Evolutionary conservation across 2,113 vertebrate species (phyloP), one percentile per base, ranked within the genome.

Genomic region (Stercorarius parasiticus): DNA sequence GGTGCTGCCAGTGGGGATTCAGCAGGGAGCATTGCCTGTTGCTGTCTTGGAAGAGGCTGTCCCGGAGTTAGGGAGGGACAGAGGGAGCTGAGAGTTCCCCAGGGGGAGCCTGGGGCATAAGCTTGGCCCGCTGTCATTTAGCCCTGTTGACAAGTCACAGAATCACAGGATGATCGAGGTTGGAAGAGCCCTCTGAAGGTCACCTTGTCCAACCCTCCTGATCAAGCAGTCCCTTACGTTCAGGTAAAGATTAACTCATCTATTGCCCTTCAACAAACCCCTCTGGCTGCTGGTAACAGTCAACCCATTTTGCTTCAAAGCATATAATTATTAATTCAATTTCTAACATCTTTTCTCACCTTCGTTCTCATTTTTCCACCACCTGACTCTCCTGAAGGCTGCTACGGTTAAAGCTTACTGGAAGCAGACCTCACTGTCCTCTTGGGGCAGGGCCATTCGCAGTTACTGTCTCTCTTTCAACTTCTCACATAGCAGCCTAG

Each of bases 191-290:
- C 11, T 77, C 34, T 72, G 30, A 43, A 84, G 23, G 34, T 77
- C 82, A 70, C 45, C 29, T 55, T 19, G 45, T 69, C 64, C 43
- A 45, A 12, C 2, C 2, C 2, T 4, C 4, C 21, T 6, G 25
- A 17, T 50, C 59, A 81, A 81, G 15, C 0, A 1, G 38, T 73
- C 42, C 53, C 45, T 77, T 40, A 55, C 0, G 0, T 47, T 58
- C 32, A 56, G 67, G 32, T 62, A 25, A 81, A 71, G 49, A 69
- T 11, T 36, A 76, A 42, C 34, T 47, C 4, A 0, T 36, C 22
- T 79, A 53, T 40, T 5, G 2, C 22, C 26, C 13, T 61, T 80
- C 40, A 73, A 19, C 26, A 43, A 65, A 25, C 32, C 30, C 20
- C 36, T 80, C 50, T 23, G 22, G 23, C 25, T 83, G 30, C 23